Conservation (phyloP, 2,888 invertebrate species). For the Diachrysia chrysitis region DNA sequence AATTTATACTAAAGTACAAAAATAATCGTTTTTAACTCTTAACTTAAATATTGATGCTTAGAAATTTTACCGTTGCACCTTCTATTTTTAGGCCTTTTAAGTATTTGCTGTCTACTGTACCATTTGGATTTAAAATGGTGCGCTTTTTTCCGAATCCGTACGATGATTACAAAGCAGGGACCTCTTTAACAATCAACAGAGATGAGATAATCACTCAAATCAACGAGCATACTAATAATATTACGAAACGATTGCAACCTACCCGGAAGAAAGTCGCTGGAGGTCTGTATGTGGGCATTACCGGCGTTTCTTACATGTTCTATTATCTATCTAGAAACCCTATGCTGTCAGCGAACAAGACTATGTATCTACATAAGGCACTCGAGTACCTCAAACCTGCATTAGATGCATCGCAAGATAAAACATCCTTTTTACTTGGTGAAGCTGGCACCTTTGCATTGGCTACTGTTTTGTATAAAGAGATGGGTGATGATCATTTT, state of each 20-base stretch:
- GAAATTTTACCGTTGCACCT: slow-evolving; percentile 52
- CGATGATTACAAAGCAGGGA: slow-evolving; percentile 71
- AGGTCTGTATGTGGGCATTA: slow-evolving; percentile 92
- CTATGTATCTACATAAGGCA: slow-evolving; percentile 88
- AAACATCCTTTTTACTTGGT: slow-evolving; percentile 93
- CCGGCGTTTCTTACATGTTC: slow-evolving; percentile 94
- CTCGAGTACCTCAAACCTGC: slow-evolving; percentile 91
- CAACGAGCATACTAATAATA: slow-evolving; percentile 73
- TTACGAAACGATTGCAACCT: slow-evolving; percentile 76
- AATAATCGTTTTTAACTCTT: neutral
- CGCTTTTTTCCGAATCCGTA: slow-evolving; percentile 81
- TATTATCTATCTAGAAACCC: slow-evolving; percentile 91
- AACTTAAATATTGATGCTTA: slow-evolving; percentile 60
- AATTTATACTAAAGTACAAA: slow-evolving; percentile 18
- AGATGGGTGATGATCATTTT: slow-evolving; percentile 80
- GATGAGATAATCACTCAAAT: slow-evolving; percentile 70
- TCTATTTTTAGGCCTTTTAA: slow-evolving; percentile 55
- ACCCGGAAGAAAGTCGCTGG: slow-evolving; percentile 84
- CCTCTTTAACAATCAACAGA: slow-evolving; percentile 61
- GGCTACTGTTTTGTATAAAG: slow-evolving; percentile 90
- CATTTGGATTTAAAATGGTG: slow-evolving; percentile 75
- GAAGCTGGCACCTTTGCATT: slow-evolving; percentile 94
- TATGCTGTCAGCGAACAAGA: slow-evolving; percentile 79
- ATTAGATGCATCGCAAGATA: slow-evolving; percentile 89
- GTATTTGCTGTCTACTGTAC: slow-evolving; percentile 55